Evolutionary conservation across 2,888 invertebrate species (phyloP), one percentile per base, ranked within the genome.

Genomic region (Chymomyza procnemis): DNA sequence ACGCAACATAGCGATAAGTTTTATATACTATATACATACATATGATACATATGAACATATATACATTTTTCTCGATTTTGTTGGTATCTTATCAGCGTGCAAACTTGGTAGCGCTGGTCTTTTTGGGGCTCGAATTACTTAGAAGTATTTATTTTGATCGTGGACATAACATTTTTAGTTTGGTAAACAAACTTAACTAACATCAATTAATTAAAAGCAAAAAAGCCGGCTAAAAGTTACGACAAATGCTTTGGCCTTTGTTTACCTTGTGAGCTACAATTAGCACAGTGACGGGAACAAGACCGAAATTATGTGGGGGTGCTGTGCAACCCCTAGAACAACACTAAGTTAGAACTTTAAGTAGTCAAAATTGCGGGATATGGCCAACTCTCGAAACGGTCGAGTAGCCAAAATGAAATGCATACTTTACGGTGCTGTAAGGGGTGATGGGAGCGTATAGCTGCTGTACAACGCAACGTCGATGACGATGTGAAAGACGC

Each of bases 121-220:
- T 4, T 18, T 21, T 2, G 19, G 14, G 22, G 6, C 14, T 22
- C 4, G 22, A n/a, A 55, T 3, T 21, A 55, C 14, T 21, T 14
- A 14, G 26, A 9, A 55, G 55, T 55, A 14, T 22, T 30, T 21
- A 55, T 55, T 55, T 55, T 26, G 55, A 55, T 55, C 34, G 34
- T 41, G 34, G 34, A 41, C 34, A 41, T 41, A 41, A 41, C 48
- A 50, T 18, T 50, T 18, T 16, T 50, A 50, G 48, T 50, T 50
- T 18, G 48, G 30, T 14, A 16, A 57, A 14, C 34, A 34, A 34
- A 21, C 66, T 66, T 66, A 34, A 63, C 76, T 74, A 71, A 72
- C 73, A 76, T 76, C 74, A 84, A 86, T 79, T 78, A 86, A 83
- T 81, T 83, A 86, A 84, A 86, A 74, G 74, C 72, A 59, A 86